These are phyloP conservation scores for Emesis russula DNA, from an alignment of 2,888 invertebrate species.

Conservation along the genomic window DNA sequence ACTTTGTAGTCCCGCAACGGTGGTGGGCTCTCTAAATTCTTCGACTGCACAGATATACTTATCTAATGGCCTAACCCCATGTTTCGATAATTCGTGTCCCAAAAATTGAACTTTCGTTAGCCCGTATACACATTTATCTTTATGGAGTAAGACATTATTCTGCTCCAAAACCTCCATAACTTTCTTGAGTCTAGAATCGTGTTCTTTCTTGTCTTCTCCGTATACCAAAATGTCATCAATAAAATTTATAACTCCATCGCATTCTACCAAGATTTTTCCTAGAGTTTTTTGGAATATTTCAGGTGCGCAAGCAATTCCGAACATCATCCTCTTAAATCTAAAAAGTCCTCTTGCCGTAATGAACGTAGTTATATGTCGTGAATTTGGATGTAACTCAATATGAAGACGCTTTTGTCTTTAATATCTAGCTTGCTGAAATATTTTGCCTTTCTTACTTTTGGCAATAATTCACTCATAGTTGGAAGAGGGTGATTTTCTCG, in stretches of 20 bases:
- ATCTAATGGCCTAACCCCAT: constrained; percentile 73
- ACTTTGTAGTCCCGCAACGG: constrained; percentile 84
- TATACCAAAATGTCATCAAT: constrained; percentile 35
- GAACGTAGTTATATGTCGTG: background rate
- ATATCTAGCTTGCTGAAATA: constrained; percentile 16
- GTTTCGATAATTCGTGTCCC: constrained; percentile 72
- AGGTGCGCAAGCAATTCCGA: constrained; percentile 37
- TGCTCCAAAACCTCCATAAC: constrained; percentile 68
- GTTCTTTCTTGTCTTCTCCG: constrained; percentile 28
- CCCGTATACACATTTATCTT: constrained; percentile 71
- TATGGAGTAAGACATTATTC: constrained; percentile 70
- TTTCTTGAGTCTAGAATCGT: constrained; percentile 64
- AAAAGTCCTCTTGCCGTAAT: background rate
- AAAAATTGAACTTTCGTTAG: constrained; percentile 60
- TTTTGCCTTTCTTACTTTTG: constrained; percentile 8
- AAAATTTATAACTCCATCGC: constrained; percentile 13
- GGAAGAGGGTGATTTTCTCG: background rate
- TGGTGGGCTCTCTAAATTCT: constrained; percentile 69
- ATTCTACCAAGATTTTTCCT: background rate
- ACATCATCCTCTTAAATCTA: background rate
- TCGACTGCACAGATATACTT: constrained; percentile 66
- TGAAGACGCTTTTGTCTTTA: background rate
- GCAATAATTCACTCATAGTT: background rate
- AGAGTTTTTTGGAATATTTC: constrained; percentile 13
- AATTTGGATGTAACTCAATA: background rate